Conservation (phyloP, 2,113 vertebrate genomes). For the Centropus bengalensis region DNA sequence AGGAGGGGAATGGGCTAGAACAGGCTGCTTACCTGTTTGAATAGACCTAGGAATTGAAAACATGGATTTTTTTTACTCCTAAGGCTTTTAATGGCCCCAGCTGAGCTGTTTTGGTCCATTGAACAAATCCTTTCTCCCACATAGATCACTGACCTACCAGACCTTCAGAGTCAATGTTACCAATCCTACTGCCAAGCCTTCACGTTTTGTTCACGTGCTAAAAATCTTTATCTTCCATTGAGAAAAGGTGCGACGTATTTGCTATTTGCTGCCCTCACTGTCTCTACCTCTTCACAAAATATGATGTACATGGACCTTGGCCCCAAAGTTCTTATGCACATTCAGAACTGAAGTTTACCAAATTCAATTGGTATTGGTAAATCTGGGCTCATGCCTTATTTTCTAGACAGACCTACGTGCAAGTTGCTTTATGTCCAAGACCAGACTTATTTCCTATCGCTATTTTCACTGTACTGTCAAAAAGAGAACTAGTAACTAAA, state of each 20-base stretch:
- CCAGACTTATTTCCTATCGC: background rate
- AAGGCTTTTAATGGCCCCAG: background rate
- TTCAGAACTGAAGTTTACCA: background rate
- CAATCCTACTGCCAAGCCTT: background rate
- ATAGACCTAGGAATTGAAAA: constrained; percentile 18
- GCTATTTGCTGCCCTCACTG: background rate
- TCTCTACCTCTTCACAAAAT: background rate
- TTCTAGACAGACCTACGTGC: background rate
- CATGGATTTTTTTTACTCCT: background rate
- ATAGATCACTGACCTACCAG: background rate
- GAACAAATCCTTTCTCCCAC: constrained; percentile 37
- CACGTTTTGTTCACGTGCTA: background rate
- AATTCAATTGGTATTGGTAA: background rate
- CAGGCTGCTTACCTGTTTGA: background rate
- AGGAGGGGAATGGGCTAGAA: background rate
- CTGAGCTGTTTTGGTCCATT: background rate
- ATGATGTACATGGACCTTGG: background rate
- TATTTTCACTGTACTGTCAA: background rate
- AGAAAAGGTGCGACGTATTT: background rate
- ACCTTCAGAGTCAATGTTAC: background rate
- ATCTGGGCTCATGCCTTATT: background rate
- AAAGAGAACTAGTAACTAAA: background rate
- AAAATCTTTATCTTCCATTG: background rate
- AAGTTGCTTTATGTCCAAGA: background rate
- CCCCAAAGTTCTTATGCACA: background rate